Evolutionary conservation across 2,113 vertebrate genomes (phyloP).

Genomic region (Ginglymostoma cirratum): DNA sequence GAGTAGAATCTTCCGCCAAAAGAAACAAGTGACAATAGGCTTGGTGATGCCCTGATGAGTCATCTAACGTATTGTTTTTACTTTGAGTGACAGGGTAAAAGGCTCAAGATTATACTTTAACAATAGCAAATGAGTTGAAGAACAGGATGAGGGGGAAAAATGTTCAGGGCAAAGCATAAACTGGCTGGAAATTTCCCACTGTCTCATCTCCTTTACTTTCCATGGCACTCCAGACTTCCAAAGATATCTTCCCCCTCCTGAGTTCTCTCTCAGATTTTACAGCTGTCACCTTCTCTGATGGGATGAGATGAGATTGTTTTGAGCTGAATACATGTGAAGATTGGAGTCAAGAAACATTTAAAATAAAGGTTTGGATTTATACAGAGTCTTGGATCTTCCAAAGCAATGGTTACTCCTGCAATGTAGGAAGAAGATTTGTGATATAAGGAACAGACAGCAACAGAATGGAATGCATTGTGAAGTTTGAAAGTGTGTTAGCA

Average conservation of each 20-base stretch:
- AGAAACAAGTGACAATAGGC: too few species aligned
- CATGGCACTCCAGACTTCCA: not conserved
- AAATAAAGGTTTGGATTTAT: not conserved
- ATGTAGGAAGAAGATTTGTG: not conserved
- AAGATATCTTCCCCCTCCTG: not conserved
- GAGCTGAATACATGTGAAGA: not conserved
- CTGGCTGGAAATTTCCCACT: not conserved
- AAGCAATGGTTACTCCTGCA: too few species aligned
- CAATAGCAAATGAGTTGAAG: not conserved
- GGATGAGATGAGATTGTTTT: not conserved
- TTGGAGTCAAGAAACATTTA: not conserved
- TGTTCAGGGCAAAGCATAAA: not conserved
- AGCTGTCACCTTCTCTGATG: not conserved
- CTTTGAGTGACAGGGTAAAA: too few species aligned
- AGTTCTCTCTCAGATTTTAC: not conserved
- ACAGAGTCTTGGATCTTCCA: too few species aligned
- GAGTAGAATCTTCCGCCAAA: too few species aligned
- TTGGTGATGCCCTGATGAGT: too few species aligned
- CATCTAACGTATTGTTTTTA: too few species aligned
- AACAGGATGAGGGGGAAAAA: not conserved
- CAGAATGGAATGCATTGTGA: not conserved
- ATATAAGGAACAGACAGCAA: not conserved
- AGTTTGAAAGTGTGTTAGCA: not conserved
- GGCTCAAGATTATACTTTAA: not conserved
- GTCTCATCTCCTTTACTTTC: not conserved